A percentile compares a stretch with the other conserved stretches of the same genome.
Conservation (phyloP, 2,888 invertebrate species). For the Apodemia zela region DNA sequence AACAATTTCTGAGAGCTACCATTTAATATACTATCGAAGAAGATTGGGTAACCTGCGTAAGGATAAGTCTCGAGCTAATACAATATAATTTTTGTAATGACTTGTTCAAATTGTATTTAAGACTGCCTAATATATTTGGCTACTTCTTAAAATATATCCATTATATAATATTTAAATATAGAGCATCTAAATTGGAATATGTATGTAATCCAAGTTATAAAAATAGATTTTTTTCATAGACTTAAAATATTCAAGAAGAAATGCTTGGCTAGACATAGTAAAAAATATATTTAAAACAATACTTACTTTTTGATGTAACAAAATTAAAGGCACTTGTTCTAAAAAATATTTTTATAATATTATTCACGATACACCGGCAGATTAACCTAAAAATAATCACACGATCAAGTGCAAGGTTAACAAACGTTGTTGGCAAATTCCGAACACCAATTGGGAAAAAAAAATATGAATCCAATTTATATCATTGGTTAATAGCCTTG, state of each 20-base stretch:
- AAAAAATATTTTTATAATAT: constrained; percentile 21
- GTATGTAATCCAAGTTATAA: constrained; percentile 11
- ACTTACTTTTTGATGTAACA: constrained; percentile 6
- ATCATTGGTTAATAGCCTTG: neutral
- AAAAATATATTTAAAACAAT: neutral
- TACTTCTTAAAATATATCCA: neutral
- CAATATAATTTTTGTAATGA: too few relatives aligned
- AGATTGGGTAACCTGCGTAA: too few relatives aligned
- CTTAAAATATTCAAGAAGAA: neutral
- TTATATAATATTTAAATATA: neutral
- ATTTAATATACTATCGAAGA: neutral
- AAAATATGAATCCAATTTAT: neutral
- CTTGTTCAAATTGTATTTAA: too few relatives aligned
- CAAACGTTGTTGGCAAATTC: neutral
- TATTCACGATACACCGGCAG: constrained; percentile 28
- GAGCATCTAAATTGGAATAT: constrained; percentile 16
- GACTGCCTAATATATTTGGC: too few relatives aligned
- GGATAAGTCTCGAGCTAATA: too few relatives aligned
- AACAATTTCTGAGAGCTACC: neutral
- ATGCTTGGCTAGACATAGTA: neutral
- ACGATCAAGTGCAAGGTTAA: constrained; percentile 23
- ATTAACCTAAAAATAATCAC: constrained; percentile 29
- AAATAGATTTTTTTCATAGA: constrained; percentile 10
- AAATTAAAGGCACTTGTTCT: neutral
- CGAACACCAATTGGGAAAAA: constrained; percentile 16